These are phyloP conservation scores for Lipotes vexillifer DNA, from an alignment of 2,113 vertebrate species.

Conservation along the genomic window DNA sequence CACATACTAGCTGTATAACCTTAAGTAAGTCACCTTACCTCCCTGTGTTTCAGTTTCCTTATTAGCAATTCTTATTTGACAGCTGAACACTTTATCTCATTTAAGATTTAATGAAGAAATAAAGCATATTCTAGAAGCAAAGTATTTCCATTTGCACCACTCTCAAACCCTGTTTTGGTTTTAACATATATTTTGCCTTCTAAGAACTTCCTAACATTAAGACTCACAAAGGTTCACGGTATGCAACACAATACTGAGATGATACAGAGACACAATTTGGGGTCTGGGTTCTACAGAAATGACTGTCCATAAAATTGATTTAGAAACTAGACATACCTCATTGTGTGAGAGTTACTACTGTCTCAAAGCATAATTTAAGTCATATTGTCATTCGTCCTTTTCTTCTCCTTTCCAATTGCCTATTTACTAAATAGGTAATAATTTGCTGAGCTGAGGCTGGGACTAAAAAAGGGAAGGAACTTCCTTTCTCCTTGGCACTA, in stretches of 20 bases:
- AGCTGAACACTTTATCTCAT: background rate
- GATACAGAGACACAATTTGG: background rate
- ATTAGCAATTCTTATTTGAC: background rate
- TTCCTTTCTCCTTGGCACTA: background rate
- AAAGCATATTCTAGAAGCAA: background rate
- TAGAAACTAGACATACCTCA: background rate
- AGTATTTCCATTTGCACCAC: background rate
- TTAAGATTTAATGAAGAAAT: background rate
- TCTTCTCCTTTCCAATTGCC: background rate
- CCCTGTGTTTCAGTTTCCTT: background rate
- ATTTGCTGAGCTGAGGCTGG: background rate
- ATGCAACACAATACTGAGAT: background rate
- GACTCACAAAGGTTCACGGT: background rate
- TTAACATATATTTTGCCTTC: background rate
- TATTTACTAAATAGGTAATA: background rate
- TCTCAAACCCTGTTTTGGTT: background rate
- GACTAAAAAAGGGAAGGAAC: background rate
- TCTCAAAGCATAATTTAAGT: background rate
- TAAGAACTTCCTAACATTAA: background rate
- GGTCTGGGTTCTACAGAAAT: background rate
- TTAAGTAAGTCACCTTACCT: background rate
- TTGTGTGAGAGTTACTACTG: background rate
- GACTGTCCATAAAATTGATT: background rate
- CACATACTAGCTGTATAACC: accelerated
- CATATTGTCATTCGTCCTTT: background rate